Base-by-base conservation (phyloP, 2,113 vertebrate species). In the Etheostoma cragini region DNA sequence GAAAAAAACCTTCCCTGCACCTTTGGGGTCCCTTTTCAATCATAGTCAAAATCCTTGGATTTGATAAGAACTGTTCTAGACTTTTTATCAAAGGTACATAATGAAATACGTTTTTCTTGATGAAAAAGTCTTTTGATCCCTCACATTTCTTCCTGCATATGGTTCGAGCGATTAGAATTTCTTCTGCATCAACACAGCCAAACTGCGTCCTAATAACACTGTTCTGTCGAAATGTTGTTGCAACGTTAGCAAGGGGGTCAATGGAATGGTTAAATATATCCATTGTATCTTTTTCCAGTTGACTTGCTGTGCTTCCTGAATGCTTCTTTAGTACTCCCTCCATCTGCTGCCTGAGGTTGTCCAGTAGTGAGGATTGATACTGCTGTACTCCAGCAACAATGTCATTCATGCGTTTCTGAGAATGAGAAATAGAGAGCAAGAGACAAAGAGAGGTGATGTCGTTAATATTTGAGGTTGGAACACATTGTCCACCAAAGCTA, bases 331-430 rank as follows among this genome's bases (percentile, higher is more conserved):
- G 45, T 57, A 84, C 35, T 1, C 11, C n/a, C 60, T 79, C 38
- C 2, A 49, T 64, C 68, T 80, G 77, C 7, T 14, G 56, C 50
- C 60, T 72, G 13, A 72, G 60, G n/a, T 70, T 77, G 81, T 57
- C 35, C 86, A 88, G 1, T 24, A 88, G 50, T 72, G 81, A 87
- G 38, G 58, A 83, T 22, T 82, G 82, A 30, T 87, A 87, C 70
- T 80, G 75, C 70, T 88, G 82, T 15, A 85, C 73, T 2, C 61
- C 61, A 76, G 35, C 61, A 65, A 74, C 60, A 63, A 54, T 65
- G 58, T 71, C 49, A 56, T 79, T 71, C 58, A 79, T 71, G 49
- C 24, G 38, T 79, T 3, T 79, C 58, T 79, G 49, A 56, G 63
- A 71, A 56, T 45, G 33, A 53, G 0, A 62, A 26, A 26, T 4